Percentiles rank a stretch among this genome's conserved stretches.
These are phyloP conservation scores for Hypotaenidia philippensis DNA, from an alignment of 2,797 vertebrate species.

Conservation along the genomic window DNA sequence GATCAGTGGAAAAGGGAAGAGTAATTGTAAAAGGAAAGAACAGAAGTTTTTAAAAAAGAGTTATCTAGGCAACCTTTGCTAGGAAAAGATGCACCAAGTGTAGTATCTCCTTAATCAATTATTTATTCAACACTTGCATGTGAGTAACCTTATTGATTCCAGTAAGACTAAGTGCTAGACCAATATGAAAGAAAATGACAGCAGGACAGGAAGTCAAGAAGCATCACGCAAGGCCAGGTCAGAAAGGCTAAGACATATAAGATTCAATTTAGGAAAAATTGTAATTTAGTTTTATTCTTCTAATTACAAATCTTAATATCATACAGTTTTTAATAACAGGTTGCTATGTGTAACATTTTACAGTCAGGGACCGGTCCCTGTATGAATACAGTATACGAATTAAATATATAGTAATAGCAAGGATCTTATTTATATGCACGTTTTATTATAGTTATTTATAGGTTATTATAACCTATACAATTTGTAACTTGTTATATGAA, in stretches of 20 bases:
- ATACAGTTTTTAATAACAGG: not conserved
- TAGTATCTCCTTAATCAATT: slow-evolving; percentile 66
- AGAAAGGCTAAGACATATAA: not conserved
- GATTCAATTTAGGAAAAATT: slow-evolving; percentile 15
- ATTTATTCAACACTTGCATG: slow-evolving; percentile 72
- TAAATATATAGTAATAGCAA: not conserved
- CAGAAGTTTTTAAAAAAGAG: not conserved
- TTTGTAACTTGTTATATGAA: not conserved
- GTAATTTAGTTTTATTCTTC: slow-evolving; percentile 1
- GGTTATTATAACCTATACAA: not conserved
- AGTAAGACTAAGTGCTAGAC: slow-evolving; percentile 47
- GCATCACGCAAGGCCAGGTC: slow-evolving; percentile 51
- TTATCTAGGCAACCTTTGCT: not conserved
- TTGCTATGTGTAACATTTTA: not conserved
- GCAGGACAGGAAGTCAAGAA: slow-evolving; percentile 59
- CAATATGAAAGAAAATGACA: slow-evolving; percentile 63
- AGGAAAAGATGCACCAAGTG: not conserved
- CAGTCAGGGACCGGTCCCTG: not conserved
- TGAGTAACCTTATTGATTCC: slow-evolving; percentile 72
- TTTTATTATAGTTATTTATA: slow-evolving; percentile 1
- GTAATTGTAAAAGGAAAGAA: not conserved
- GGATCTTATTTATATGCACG: not conserved
- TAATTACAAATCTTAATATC: not conserved
- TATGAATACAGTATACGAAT: not conserved
- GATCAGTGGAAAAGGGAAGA: not conserved